These are phyloP conservation scores for Lagorchestes hirsutus DNA, from an alignment of 2,797 vertebrate genomes.

Conservation along the genomic window DNA sequence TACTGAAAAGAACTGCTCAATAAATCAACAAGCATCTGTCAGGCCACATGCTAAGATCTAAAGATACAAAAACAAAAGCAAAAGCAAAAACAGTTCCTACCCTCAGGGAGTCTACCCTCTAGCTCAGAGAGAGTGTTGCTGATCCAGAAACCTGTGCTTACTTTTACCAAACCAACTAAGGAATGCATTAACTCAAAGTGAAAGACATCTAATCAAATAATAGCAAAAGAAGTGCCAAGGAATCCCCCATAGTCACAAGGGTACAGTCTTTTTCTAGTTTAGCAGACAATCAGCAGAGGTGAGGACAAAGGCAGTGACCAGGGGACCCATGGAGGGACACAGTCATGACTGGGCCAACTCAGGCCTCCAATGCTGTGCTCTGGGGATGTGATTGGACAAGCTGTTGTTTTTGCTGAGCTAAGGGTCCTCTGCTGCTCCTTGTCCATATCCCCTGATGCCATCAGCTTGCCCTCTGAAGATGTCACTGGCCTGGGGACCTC, in stretches of 20 bases:
- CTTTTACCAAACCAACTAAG: background rate
- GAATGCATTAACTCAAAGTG: background rate
- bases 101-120: background rate
- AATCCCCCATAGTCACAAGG: background rate
- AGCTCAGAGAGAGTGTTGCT: background rate
- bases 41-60: background rate
- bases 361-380: background rate
- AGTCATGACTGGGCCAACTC: background rate
- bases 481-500: background rate
- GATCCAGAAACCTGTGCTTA: background rate
- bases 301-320: background rate
- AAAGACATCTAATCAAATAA: background rate
- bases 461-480: background rate
- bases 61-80: background rate
- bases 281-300: background rate
- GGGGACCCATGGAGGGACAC: background rate
- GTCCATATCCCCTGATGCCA: background rate
- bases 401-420: background rate
- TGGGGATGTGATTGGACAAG: background rate
- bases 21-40: background rate
- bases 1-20: background rate
- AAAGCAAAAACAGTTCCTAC: background rate
- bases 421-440: background rate
- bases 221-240: background rate
- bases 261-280: background rate